Percentiles rank a stretch among this genome's conserved stretches.
These are phyloP conservation scores for Cheilosia soror DNA, from an alignment of 2,888 invertebrate genomes.

Conservation along the genomic window DNA sequence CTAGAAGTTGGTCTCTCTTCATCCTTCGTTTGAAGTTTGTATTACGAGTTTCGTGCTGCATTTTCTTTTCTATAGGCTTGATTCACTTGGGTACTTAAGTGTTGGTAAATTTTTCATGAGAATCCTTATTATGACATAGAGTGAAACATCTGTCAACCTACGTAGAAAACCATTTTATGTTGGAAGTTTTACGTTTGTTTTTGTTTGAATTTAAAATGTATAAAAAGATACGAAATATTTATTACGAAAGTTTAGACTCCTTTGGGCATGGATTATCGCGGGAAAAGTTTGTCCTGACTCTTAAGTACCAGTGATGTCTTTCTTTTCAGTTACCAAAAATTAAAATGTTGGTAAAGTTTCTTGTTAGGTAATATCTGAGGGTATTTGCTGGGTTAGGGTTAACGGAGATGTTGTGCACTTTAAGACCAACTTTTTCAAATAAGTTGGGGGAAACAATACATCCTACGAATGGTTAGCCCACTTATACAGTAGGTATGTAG, in stretches of 20 bases:
- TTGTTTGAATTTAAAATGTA: constrained; percentile 14
- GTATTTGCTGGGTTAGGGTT: too few relatives aligned
- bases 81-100: constrained; percentile 46
- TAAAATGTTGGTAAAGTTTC: too few relatives aligned
- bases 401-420: too few relatives aligned
- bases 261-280: neutral
- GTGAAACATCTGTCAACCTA: constrained; percentile 60
- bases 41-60: constrained; percentile 26
- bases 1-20: constrained; percentile 7
- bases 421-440: too few relatives aligned
- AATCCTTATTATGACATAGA: constrained; percentile 51
- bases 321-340: neutral
- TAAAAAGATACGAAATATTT: neutral
- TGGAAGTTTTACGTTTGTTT: constrained; percentile 11
- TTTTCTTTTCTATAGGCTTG: constrained; percentile 6
- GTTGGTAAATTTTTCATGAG: constrained; percentile 56
- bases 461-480: too few relatives aligned
- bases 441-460: too few relatives aligned
- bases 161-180: neutral
- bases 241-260: too few relatives aligned
- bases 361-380: too few relatives aligned
- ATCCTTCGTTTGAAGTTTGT: constrained; percentile 25
- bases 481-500: too few relatives aligned
- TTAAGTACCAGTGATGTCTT: neutral
- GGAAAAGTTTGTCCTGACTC: constrained; percentile 7